phyloP scores from a whole-genome alignment of 2,888 invertebrate genomes.

The Agrochola circellaris region DNA sequence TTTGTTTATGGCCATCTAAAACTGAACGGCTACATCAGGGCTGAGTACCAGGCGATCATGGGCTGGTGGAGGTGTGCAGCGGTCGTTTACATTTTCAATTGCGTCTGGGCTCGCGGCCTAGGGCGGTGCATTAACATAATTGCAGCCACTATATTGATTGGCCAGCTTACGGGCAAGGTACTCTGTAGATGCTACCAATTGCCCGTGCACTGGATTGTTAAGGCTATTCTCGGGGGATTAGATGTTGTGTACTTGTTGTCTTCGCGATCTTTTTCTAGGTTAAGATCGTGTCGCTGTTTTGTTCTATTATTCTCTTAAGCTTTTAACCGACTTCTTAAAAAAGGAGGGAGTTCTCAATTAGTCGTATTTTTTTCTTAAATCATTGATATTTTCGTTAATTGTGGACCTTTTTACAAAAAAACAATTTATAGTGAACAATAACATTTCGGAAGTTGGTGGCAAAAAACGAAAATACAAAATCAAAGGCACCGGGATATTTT shows the following conservation, averaged over 20 bases:
- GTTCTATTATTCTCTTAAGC: not conserved
- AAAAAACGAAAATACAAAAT: too few relatives aligned
- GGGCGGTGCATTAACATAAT: constrained; percentile 89
- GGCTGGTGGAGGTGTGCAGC: constrained; percentile 74
- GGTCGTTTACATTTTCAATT: constrained; percentile 86
- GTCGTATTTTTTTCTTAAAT: not conserved
- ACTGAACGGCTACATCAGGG: constrained; percentile 70
- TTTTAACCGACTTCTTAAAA: not conserved
- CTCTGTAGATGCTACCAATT: constrained; percentile 69
- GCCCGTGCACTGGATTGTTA: constrained; percentile 57
- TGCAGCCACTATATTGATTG: constrained; percentile 89
- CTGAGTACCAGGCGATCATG: constrained; percentile 77
- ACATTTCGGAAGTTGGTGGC: not conserved
- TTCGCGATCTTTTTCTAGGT: constrained; percentile 38
- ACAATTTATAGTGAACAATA: not conserved
- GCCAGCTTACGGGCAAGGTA: constrained; percentile 77
- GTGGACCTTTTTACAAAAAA: too few relatives aligned
- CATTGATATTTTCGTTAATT: not conserved
- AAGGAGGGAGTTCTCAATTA: not conserved
- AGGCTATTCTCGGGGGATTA: constrained; percentile 57
- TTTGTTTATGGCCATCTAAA: constrained; percentile 69
- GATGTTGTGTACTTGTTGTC: constrained; percentile 49
- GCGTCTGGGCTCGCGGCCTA: constrained; percentile 79
- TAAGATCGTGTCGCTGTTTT: constrained; percentile 17
- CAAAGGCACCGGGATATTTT: too few relatives aligned